These are phyloP conservation scores for Pipistrellus nathusii DNA, from an alignment of 2,797 vertebrate species.

Conservation along the genomic window DNA sequence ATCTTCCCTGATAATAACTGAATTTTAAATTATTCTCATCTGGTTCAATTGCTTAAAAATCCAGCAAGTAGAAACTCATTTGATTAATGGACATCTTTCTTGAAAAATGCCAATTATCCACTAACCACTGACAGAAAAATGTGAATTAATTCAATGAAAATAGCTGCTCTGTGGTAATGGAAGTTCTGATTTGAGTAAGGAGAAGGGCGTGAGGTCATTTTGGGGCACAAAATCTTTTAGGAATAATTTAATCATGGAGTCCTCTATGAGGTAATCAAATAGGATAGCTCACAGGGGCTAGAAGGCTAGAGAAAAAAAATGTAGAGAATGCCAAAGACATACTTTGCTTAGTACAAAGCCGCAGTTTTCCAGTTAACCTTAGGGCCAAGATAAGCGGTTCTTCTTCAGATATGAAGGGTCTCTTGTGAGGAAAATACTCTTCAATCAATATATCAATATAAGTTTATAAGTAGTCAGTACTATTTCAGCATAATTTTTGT, in stretches of 20 bases:
- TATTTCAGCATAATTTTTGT: slow-evolving; percentile 30
- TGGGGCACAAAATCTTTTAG: not conserved
- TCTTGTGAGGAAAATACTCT: slow-evolving; percentile 41
- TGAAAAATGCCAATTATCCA: slow-evolving; percentile 57
- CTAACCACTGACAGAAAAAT: slow-evolving; percentile 50
- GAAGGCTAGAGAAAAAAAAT: slow-evolving; percentile 47
- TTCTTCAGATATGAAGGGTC: slow-evolving; percentile 41
- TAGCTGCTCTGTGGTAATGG: not conserved
- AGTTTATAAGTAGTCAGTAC: not conserved
- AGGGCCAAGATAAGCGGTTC: not conserved
- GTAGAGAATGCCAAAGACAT: slow-evolving; percentile 37
- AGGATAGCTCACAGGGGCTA: not conserved
- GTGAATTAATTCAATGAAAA: slow-evolving; percentile 55
- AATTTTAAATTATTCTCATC: slow-evolving; percentile 57
- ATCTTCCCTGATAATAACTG: not conserved
- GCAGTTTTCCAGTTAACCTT: slow-evolving; percentile 24
- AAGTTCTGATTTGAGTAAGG: not conserved
- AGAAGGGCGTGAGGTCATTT: not conserved
- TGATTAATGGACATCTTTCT: slow-evolving; percentile 22
- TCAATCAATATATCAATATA: slow-evolving; percentile 40
- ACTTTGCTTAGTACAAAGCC: not conserved
- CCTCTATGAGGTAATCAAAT: not conserved
- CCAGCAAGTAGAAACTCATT: slow-evolving; percentile 61
- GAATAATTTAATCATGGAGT: slow-evolving; percentile 20
- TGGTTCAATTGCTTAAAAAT: not conserved